Conservation (phyloP, 2,888 invertebrate species). For the Lapara coniferarum region DNA sequence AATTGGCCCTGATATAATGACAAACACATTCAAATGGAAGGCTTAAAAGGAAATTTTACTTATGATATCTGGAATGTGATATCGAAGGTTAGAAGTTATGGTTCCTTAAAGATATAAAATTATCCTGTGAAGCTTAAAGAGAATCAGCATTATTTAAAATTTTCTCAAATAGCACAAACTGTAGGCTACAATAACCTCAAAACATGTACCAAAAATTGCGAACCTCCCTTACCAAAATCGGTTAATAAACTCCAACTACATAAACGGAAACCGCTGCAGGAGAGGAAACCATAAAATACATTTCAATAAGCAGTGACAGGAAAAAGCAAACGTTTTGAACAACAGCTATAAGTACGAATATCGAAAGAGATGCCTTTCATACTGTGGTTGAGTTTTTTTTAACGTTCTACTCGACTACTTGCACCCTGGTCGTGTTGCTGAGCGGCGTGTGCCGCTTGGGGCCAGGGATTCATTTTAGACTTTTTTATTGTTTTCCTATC, state of each 20-base stretch:
- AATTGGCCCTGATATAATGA: too few relatives aligned
- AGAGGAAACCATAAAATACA: conserved; percentile 25
- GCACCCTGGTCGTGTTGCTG: conserved; percentile 24
- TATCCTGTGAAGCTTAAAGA: too few relatives aligned
- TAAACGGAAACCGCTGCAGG: conserved; percentile 15
- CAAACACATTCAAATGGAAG: too few relatives aligned
- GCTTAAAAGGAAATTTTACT: too few relatives aligned
- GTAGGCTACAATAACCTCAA: too few relatives aligned
- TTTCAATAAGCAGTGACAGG: conserved; percentile 30
- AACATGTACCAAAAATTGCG: too few relatives aligned
- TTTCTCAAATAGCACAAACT: too few relatives aligned
- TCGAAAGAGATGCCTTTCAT: conserved; percentile 28
- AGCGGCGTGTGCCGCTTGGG: conserved; percentile 15
- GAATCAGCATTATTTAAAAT: too few relatives aligned
- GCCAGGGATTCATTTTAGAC: background rate
- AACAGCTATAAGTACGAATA: conserved; percentile 21
- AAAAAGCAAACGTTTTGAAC: conserved; percentile 22
- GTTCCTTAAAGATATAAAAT: too few relatives aligned
- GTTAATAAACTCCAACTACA: background rate
- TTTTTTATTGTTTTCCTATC: background rate
- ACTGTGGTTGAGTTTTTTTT: conserved; percentile 32
- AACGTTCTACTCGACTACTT: conserved; percentile 33
- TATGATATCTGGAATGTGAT: too few relatives aligned
- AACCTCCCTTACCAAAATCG: too few relatives aligned
- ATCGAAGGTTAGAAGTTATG: too few relatives aligned